These are phyloP conservation scores for Paradoxurus hermaphroditus DNA, from an alignment of 2,113 vertebrate genomes.

Conservation along the genomic window DNA sequence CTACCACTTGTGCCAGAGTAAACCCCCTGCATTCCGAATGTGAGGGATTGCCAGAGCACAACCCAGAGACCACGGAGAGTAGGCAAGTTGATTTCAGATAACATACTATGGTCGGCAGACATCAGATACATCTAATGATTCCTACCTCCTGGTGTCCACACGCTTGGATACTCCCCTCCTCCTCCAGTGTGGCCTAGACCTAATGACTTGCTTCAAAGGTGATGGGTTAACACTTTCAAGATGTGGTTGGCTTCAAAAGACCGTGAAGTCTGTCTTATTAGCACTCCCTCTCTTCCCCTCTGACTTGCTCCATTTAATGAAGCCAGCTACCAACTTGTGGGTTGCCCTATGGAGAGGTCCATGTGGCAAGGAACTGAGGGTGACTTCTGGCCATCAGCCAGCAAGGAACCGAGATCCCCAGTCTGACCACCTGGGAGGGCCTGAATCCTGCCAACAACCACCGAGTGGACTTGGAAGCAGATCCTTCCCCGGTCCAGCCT, in stretches of 20 bases:
- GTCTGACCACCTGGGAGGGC: too few relatives aligned
- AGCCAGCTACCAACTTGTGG: not conserved
- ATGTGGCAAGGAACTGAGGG: not conserved
- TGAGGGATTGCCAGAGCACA: not conserved
- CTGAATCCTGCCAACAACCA: not conserved
- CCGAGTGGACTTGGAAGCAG: accelerated
- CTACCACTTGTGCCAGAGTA: not conserved
- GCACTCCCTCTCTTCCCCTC: not conserved
- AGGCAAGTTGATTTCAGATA: not conserved
- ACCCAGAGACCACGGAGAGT: not conserved
- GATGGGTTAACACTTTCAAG: not conserved
- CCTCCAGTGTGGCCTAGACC: not conserved
- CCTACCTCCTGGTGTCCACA: not conserved
- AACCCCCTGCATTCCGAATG: not conserved
- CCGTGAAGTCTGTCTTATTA: not conserved
- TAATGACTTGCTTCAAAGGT: not conserved
- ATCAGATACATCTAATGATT: not conserved
- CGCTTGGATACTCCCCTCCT: not conserved
- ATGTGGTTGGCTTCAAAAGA: not conserved
- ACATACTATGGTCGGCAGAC: too few relatives aligned
- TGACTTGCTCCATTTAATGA: not conserved
- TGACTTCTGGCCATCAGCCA: not conserved
- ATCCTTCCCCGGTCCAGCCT: not conserved
- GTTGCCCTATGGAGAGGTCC: not conserved
- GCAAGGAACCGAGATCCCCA: not conserved